Conservation (phyloP, 2,797 vertebrate species). For the Nannoperca obscura region DNA sequence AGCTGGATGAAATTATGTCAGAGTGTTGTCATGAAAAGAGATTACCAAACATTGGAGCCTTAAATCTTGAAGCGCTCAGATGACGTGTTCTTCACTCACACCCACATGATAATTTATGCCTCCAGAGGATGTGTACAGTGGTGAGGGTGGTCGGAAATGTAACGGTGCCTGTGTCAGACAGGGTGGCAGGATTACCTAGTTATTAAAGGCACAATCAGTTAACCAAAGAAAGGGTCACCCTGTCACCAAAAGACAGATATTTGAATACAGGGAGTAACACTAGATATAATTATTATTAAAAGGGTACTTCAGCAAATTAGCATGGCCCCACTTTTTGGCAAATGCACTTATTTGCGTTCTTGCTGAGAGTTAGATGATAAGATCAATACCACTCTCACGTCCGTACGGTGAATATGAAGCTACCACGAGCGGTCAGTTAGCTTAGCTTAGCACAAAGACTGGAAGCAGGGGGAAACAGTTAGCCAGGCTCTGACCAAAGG, state of each 20-base stretch:
- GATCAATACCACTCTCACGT: neutral
- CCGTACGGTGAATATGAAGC: neutral
- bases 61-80: constrained; percentile 41
- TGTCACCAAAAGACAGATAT: neutral
- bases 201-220: constrained; percentile 24
- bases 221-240: too few relatives aligned
- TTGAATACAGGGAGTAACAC: neutral
- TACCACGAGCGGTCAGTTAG: neutral
- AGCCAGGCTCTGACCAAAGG: neutral
- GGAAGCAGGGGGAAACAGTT: neutral
- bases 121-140: constrained; percentile 19
- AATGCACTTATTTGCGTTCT: neutral
- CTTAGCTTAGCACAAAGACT: neutral
- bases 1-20: constrained; percentile 63
- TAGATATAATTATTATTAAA: constrained; percentile 3
- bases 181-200: constrained; percentile 28
- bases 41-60: constrained; percentile 48
- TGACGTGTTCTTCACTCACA: constrained; percentile 26
- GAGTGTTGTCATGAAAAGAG: constrained; percentile 36
- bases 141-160: constrained; percentile 14
- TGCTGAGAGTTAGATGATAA: neutral
- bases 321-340: too few relatives aligned
- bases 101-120: constrained; percentile 37
- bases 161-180: constrained; percentile 23
- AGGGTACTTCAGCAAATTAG: neutral